phyloP scores from a whole-genome alignment of 2,888 invertebrate genomes.

The Plagodis pulveraria region DNA sequence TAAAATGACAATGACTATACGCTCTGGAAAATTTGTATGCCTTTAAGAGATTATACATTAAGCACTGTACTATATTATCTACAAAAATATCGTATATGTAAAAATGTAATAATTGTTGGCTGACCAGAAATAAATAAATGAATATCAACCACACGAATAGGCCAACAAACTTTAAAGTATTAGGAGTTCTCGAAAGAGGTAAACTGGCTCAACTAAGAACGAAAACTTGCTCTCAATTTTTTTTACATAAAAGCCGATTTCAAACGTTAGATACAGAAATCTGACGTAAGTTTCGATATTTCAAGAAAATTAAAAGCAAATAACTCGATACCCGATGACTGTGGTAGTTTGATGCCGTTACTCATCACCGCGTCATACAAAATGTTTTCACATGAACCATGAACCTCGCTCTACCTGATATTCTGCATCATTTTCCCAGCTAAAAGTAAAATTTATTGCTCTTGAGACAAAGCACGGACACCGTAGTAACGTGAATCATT shows the following conservation, averaged over 20 bases:
- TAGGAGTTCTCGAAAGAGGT: too few species aligned
- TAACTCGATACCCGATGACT: background rate
- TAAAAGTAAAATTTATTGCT: conserved; percentile 18
- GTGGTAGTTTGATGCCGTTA: conserved; percentile 13
- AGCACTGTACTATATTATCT: too few species aligned
- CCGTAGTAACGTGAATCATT: conserved; percentile 39
- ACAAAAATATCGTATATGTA: too few species aligned
- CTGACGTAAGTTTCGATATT: conserved; percentile 15
- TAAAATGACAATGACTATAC: background rate
- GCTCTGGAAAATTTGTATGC: background rate
- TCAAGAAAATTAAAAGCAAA: conserved; percentile 7
- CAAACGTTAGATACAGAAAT: conserved; percentile 4
- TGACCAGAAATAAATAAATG: too few species aligned
- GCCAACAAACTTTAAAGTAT: too few species aligned
- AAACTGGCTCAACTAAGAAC: too few species aligned
- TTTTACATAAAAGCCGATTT: too few species aligned
- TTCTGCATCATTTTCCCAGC: conserved; percentile 16
- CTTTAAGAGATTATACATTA: too few species aligned
- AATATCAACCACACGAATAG: too few species aligned
- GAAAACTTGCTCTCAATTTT: too few species aligned
- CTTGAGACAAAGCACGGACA: conserved; percentile 29
- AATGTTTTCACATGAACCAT: conserved; percentile 25
- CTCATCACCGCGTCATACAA: conserved; percentile 7
- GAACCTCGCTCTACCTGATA: conserved; percentile 6
- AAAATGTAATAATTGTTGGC: too few species aligned